Base-by-base conservation (phyloP, 2,797 vertebrate species). In the Nothura maculosa region DNA sequence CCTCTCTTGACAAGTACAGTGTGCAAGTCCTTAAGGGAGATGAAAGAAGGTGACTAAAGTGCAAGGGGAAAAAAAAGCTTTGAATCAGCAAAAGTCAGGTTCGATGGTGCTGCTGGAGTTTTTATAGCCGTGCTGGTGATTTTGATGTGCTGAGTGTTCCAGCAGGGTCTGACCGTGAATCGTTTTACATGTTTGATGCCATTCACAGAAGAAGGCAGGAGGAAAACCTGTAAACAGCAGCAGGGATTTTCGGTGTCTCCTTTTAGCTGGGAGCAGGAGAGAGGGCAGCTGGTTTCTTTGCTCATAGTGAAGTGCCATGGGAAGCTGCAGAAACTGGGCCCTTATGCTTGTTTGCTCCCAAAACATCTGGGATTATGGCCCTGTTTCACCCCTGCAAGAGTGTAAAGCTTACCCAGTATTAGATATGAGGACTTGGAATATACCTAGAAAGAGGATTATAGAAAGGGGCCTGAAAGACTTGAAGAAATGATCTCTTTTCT, bases 1-100 rank as follows among this genome's bases (percentile, higher is more conserved):
- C 90, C 69, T 89, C 81, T 90, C 69, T 60, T 77, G 83, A 75
- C 87, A 76, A 92, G 85, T 48, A 60, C 50, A 81, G 85, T 77
- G 85, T 45, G 25, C 1, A 8, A 85, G 81, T 83, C 91, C 94
- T 85, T 83, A 8, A 74, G 81, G 95, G 92, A 89, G 81, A 22
- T 28, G 79, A 67, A 70, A 62, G 63, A 27, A 79, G 81, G 40
- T 40, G 62, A 76, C 79, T 83, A 61, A 85, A 82, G 63, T n/a
- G 57, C 72, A 67, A 90, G 66, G 67, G 67, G 34, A 16, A 85
- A 94, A 85, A 64, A 32, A 22, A 48, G 15, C 17, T 61, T 80
- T 74, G 81, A 89, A 68, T 91, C 84, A 88, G 69, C 86, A 91
- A 73, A 95, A 92, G 40, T 2, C 1, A 22, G 17, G 30, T 55